Evolutionary conservation across 1,140 invertebrate species (phyloP).

Genomic region (Pseudomyrmex cubaensis): DNA sequence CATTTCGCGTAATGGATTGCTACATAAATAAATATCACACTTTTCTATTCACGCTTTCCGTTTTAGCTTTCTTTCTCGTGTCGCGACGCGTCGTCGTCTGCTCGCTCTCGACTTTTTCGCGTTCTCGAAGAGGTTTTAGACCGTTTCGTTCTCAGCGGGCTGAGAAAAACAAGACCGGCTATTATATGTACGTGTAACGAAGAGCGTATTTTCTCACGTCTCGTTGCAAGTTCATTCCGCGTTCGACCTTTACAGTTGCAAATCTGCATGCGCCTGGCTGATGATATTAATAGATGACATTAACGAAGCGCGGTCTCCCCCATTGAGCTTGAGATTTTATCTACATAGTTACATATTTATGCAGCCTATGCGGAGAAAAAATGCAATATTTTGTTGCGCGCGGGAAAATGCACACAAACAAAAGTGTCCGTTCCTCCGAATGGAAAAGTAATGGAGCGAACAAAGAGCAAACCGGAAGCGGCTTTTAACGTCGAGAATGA

Average conservation of each 20-base stretch:
- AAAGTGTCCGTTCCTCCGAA: too few relatives aligned
- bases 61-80: neutral
- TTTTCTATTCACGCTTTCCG: neutral
- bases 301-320: neutral
- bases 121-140: too few relatives aligned
- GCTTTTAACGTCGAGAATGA: too few relatives aligned
- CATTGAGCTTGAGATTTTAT: neutral
- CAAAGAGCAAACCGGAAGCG: too few relatives aligned
- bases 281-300: constrained; percentile 28
- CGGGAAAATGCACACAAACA: too few relatives aligned
- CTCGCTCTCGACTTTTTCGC: too few relatives aligned
- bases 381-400: too few relatives aligned
- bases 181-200: too few relatives aligned
- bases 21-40: constrained; percentile 25
- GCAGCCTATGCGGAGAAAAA: neutral
- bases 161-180: neutral
- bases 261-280: neutral
- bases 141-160: constrained; percentile 7
- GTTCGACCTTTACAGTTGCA: constrained; percentile 12
- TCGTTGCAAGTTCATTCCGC: neutral
- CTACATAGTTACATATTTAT: neutral
- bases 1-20: neutral
- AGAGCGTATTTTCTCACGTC: constrained; percentile 28
- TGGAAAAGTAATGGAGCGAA: too few relatives aligned
- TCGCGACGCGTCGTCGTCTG: too few relatives aligned